phyloP scores from a whole-genome alignment of 2,113 vertebrate genomes.

The Arvicanthis niloticus region DNA sequence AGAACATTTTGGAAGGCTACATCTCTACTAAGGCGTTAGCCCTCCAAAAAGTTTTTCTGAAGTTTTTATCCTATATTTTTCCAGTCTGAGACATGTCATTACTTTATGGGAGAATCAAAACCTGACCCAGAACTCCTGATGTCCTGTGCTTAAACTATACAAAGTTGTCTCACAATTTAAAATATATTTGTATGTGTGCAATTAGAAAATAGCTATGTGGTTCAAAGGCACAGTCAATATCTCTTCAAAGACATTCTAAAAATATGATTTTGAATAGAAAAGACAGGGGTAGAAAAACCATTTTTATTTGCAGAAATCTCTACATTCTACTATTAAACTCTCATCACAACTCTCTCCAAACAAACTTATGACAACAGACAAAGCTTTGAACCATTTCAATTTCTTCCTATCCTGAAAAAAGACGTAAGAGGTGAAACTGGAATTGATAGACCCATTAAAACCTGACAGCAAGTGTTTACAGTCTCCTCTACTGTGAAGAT shows the following conservation, averaged over 20 bases:
- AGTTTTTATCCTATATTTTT: neutral
- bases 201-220: neutral
- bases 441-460: slow-evolving; percentile 82
- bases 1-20: neutral
- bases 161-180: neutral
- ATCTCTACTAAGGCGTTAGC: neutral
- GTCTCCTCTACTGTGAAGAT: slow-evolving; percentile 80
- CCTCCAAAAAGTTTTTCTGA: neutral
- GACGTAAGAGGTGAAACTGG: slow-evolving; percentile 79
- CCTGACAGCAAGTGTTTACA: slow-evolving; percentile 78
- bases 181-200: slow-evolving; percentile 16
- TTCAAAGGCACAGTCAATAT: neutral
- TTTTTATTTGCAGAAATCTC: slow-evolving; percentile 36
- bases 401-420: slow-evolving; percentile 80
- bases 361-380: slow-evolving; percentile 80
- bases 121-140: neutral
- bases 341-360: slow-evolving; percentile 78
- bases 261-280: slow-evolving; percentile 7
- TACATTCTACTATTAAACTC: slow-evolving; percentile 59
- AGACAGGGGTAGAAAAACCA: neutral
- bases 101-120: neutral
- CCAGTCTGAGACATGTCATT: slow-evolving; percentile 7
- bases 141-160: neutral
- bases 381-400: slow-evolving; percentile 75
- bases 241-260: neutral